These are phyloP conservation scores for Andrena bicolor DNA, from an alignment of 2,888 invertebrate genomes.

Conservation along the genomic window DNA sequence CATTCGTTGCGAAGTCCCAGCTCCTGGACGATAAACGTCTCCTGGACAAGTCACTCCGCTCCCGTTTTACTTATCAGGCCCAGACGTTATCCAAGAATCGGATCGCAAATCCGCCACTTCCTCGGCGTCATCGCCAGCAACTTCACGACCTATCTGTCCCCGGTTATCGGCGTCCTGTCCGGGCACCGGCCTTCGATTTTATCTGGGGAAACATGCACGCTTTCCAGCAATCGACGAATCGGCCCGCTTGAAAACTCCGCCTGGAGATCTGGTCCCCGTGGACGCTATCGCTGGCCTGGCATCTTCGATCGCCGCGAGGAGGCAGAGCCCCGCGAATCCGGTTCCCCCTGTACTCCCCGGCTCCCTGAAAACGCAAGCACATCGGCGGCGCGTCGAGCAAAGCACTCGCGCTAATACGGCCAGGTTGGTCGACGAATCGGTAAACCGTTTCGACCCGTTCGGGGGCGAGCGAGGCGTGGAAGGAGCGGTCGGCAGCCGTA, in stretches of 20 bases:
- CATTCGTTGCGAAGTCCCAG: background rate
- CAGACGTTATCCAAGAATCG: slow-evolving; percentile 40
- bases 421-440: slow-evolving; percentile 35
- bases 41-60: slow-evolving; percentile 12
- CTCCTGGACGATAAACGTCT: slow-evolving; percentile 7
- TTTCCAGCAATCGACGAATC: slow-evolving; percentile 32
- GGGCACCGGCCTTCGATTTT: slow-evolving; percentile 48
- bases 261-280: slow-evolving; percentile 8
- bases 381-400: background rate
- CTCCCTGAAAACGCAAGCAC: slow-evolving; percentile 22
- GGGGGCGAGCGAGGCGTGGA: slow-evolving; percentile 17
- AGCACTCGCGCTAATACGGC: slow-evolving; percentile 47
- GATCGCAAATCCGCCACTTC: slow-evolving; percentile 27
- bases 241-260: slow-evolving; percentile 9
- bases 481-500: slow-evolving; percentile 28
- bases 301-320: background rate
- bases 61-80: slow-evolving; percentile 30
- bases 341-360: background rate
- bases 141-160: slow-evolving; percentile 44
- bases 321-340: slow-evolving; percentile 10
- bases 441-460: slow-evolving; percentile 34
- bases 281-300: slow-evolving; percentile 16
- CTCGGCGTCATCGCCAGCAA: slow-evolving; percentile 19
- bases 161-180: slow-evolving; percentile 51
- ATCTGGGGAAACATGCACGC: slow-evolving; percentile 42